A percentile compares a stretch with the other conserved stretches of the same genome.
Evolutionary conservation across 2,888 invertebrate species (phyloP).

Genomic region (Hanleya hanleyi): DNA sequence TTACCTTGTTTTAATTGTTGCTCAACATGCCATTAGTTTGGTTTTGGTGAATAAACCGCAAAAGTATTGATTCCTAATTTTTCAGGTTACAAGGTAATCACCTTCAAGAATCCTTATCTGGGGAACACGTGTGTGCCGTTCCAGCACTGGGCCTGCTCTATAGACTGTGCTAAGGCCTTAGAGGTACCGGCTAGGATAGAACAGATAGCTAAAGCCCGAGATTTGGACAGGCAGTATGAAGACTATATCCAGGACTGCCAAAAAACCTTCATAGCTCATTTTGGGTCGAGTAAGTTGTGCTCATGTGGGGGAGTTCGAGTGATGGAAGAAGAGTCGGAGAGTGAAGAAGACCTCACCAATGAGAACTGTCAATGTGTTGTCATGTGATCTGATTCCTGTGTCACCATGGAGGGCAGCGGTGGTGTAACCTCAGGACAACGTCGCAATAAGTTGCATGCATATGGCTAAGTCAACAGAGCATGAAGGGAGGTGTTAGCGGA

Average conservation of each 20-base stretch:
- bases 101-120: slow-evolving; percentile 75
- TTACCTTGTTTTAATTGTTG: too few relatives aligned
- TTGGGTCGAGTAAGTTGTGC: neutral
- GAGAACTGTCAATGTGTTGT: neutral
- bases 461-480: too few relatives aligned
- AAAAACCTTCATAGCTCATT: neutral
- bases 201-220: slow-evolving; percentile 69
- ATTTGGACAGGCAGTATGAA: slow-evolving; percentile 71
- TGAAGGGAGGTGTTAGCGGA: too few relatives aligned
- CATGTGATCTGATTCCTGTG: neutral
- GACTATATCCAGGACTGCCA: slow-evolving; percentile 49
- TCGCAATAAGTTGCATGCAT: too few relatives aligned
- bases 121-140: slow-evolving; percentile 76
- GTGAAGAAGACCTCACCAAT: neutral
- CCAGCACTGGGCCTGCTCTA: slow-evolving; percentile 75
- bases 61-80: too few relatives aligned
- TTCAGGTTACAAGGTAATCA: slow-evolving; percentile 75
- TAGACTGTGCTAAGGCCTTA: slow-evolving; percentile 73
- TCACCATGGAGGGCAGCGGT: too few relatives aligned
- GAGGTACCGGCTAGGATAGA: slow-evolving; percentile 74
- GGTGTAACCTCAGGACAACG: too few relatives aligned
- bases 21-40: too few relatives aligned
- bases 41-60: too few relatives aligned
- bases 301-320: neutral
- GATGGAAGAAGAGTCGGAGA: neutral